Percentiles rank a stretch among this genome's conserved stretches.
Evolutionary conservation across 1,140 invertebrate species (phyloP).

Genomic region (Monomorium pharaonis): DNA sequence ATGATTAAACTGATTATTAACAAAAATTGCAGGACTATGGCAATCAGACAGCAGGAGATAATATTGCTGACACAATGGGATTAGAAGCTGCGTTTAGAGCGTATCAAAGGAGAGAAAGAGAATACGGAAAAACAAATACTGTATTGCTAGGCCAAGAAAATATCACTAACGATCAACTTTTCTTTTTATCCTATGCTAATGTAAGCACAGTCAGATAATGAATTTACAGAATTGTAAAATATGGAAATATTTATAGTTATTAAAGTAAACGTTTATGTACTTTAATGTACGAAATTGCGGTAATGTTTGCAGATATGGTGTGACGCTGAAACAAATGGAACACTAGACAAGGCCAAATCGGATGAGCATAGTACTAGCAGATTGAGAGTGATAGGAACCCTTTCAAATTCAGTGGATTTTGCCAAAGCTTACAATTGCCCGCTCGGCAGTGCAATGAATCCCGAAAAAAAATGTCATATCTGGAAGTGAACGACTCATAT

Average conservation of each 20-base stretch:
- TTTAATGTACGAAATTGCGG: neutral
- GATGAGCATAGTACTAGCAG: slow-evolving; percentile 54
- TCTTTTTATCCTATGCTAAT: slow-evolving; percentile 62
- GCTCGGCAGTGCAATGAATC: slow-evolving; percentile 61
- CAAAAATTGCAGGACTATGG: slow-evolving; percentile 61
- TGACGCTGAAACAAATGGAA: neutral
- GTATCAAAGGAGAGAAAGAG: slow-evolving; percentile 56
- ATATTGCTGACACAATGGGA: slow-evolving; percentile 68
- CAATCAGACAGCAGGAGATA: slow-evolving; percentile 55
- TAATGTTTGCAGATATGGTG: slow-evolving; percentile 57
- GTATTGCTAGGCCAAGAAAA: slow-evolving; percentile 49
- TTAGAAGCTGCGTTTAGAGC: slow-evolving; percentile 46
- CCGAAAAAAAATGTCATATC: slow-evolving; percentile 65
- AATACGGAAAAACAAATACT: slow-evolving; percentile 15
- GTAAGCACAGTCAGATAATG: slow-evolving; percentile 1
- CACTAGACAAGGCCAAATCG: rapidly evolving
- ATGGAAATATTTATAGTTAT: neutral
- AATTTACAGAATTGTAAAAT: neutral
- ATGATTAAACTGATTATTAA: neutral
- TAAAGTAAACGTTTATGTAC: neutral
- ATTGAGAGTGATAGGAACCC: slow-evolving; percentile 53
- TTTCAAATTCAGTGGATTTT: slow-evolving; percentile 57
- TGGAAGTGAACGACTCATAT: slow-evolving; percentile 38
- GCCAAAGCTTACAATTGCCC: slow-evolving; percentile 57
- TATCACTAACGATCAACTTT: slow-evolving; percentile 50